phyloP scores from a whole-genome alignment of 2,888 invertebrate species.

The Tubiluchus corallicola region DNA sequence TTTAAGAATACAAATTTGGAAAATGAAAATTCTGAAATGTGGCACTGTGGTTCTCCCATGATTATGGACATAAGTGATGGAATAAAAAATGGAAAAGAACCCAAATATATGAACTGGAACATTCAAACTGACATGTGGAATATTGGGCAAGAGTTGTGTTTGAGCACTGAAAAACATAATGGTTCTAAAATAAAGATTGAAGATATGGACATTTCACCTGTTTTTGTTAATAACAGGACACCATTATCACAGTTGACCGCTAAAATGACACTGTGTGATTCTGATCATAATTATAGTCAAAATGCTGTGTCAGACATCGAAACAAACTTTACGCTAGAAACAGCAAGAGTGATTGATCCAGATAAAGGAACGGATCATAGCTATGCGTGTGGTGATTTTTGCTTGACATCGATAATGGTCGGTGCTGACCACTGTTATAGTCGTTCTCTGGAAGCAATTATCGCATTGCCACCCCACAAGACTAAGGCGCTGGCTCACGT shows the following conservation, averaged over 20 bases:
- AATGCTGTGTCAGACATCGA: not conserved
- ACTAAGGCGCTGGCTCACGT: not conserved
- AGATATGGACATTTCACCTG: not conserved
- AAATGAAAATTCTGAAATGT: not conserved
- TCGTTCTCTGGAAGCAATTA: not conserved
- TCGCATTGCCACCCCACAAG: not conserved
- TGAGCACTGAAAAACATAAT: not conserved
- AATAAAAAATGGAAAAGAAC: no score
- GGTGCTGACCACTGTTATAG: not conserved
- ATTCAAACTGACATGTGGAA: not conserved
- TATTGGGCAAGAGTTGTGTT: not conserved
- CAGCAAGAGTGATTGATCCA: no score
- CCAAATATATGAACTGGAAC: no score
- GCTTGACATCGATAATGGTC: not conserved
- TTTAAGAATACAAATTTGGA: no score
- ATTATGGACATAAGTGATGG: no score
- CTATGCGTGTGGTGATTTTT: conserved; percentile 1
- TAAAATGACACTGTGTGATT: no score
- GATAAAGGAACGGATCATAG: not conserved
- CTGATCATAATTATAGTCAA: conserved; percentile 3
- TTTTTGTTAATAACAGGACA: no score
- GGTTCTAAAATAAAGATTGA: not conserved
- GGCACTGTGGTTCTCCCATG: no score
- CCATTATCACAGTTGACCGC: no score
- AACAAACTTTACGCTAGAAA: not conserved